phyloP scores from a whole-genome alignment of 2,113 vertebrate species.

The Camelus dromedarius region DNA sequence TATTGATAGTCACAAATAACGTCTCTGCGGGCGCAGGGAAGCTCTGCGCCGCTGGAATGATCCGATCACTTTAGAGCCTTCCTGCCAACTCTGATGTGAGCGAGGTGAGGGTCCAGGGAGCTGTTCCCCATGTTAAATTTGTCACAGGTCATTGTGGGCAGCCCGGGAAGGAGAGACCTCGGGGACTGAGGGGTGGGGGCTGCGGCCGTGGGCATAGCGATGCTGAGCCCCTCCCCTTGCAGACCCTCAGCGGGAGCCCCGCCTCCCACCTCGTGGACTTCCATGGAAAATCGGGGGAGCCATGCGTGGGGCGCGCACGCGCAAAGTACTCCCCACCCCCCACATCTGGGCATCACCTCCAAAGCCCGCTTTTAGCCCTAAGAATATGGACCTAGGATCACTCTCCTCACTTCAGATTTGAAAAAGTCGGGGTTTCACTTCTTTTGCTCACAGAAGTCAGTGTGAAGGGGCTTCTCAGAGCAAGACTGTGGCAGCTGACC shows the following conservation, averaged over 20 bases:
- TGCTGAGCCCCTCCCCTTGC: not conserved
- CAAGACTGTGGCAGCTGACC: rapidly evolving
- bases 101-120: not conserved
- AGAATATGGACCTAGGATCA: rapidly evolving
- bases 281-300: rapidly evolving
- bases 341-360: not conserved
- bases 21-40: constrained; percentile 7
- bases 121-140: not conserved
- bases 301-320: rapidly evolving
- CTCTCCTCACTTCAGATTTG: not conserved
- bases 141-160: rapidly evolving
- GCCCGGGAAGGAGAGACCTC: not conserved
- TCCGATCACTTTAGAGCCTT: too few species aligned
- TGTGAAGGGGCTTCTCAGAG: not conserved
- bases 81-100: not conserved
- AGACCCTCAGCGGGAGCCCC: too few species aligned
- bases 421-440: not conserved
- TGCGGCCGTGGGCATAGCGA: rapidly evolving
- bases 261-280: rapidly evolving
- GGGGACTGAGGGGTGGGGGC: rapidly evolving
- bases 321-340: not conserved
- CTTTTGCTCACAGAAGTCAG: not conserved
- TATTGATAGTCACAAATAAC: constrained; percentile 71
- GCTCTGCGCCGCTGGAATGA: not conserved
- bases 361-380: not conserved